Conservation (phyloP, 2,113 vertebrate genomes). For the Albula goreensis region DNA sequence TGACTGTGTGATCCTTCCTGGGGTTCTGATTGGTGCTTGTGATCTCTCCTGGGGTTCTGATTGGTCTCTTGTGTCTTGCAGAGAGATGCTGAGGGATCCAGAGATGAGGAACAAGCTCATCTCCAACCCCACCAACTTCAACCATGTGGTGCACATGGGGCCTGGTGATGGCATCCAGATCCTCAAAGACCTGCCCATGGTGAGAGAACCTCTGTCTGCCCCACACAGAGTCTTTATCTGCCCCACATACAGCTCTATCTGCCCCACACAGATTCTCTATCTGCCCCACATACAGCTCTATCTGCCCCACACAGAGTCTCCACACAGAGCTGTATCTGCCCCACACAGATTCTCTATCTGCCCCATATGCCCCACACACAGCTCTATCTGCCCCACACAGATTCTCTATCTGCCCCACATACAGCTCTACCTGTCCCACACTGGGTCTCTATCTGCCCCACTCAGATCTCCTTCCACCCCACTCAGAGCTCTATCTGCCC, state of each 20-base stretch:
- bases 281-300: not conserved
- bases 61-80: conserved; percentile 58
- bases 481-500: not conserved
- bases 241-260: not conserved
- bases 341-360: too few relatives aligned
- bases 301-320: too few relatives aligned
- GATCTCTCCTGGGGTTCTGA: not conserved
- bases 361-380: not conserved
- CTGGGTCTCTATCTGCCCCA: too few relatives aligned
- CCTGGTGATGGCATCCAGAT: conserved; percentile 98
- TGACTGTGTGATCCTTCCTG: not conserved
- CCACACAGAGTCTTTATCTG: not conserved
- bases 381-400: not conserved
- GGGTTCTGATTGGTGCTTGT: not conserved
- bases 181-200: conserved; percentile 96
- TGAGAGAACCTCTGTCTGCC: conserved; percentile 58
- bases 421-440: too few relatives aligned
- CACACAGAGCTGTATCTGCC: not conserved
- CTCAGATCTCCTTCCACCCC: too few relatives aligned
- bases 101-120: conserved; percentile 99
- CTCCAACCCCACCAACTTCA: conserved; percentile 99
- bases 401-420: not conserved
- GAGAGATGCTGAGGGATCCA: conserved; percentile 97
- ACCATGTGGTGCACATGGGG: conserved; percentile 99
- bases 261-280: not conserved